Evolutionary conservation across 2,888 invertebrate species (phyloP), one percentile per base, ranked within the genome.

Genomic region (Tridacna crocea): DNA sequence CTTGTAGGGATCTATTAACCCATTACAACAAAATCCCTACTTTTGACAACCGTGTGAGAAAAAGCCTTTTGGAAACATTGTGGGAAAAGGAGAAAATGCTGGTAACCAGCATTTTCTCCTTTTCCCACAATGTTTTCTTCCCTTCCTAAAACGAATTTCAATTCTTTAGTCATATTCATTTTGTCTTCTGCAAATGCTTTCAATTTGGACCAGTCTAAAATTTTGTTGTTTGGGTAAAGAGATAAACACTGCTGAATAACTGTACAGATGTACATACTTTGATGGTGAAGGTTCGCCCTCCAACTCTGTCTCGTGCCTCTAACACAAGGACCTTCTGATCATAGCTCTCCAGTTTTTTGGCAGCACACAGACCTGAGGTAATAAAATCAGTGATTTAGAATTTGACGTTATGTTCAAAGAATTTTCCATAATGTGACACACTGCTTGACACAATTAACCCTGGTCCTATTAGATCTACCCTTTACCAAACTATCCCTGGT

Each of bases 241-340:
- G 36, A 36, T 36, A 8, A 36, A 36, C 8, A 8, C 36, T 36
- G 36, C 2, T 36, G 36, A 36, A 36, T 36, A 36, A 36, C 3
- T 8, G 8, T 36, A 36, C 8, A 36, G 36, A 36, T 36, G 3
- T 36, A 36, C 70, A 0, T 86, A 89, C 90, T 77, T 75, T 65
- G 6, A 88, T 47, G 1, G 90, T 90, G 65, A 79, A 82, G 0
- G 88, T 88, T 66, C 90, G 75, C 2, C 91, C 91, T 60, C 91
- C 91, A 36, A 91, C 90, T 51, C 90, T 84, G 66, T 89, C 90
- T 55, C 84, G 87, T 2, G 91, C 91, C 63, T 91, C 91, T 19
- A 91, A 66, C 4, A 91, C 89, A 48, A 83, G 72, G 1, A 91
- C 90, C 1, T 79, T 75, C 46, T 86, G 63, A 0, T 89, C 90